Percentiles rank a stretch among this genome's conserved stretches.
These are phyloP conservation scores for Doryteuthis pealeii DNA, from an alignment of 1,140 invertebrate genomes.

Conservation along the genomic window DNA sequence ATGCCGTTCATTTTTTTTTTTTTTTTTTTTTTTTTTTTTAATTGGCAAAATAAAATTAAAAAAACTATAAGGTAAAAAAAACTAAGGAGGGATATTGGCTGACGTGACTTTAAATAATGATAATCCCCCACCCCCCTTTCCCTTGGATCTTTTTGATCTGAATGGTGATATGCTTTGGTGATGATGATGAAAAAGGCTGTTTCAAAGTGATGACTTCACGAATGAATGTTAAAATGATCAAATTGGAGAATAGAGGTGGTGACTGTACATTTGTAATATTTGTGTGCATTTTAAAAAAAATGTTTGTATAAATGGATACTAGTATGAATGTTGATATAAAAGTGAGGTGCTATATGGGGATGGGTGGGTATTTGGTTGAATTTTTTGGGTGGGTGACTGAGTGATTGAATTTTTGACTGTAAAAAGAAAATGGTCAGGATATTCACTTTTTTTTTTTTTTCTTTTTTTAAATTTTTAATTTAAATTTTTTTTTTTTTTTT, in stretches of 20 bases:
- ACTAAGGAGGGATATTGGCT: neutral
- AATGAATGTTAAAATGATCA: neutral
- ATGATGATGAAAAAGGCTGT: neutral
- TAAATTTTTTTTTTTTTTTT: neutral
- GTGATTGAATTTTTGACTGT: too few relatives aligned
- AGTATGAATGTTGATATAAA: neutral
- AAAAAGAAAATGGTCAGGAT: too few relatives aligned
- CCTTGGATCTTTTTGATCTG: neutral
- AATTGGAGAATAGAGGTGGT: slow-evolving; percentile 6
- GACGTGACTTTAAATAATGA: neutral
- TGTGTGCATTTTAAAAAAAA: neutral
- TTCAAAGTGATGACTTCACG: neutral
- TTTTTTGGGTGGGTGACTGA: too few relatives aligned
- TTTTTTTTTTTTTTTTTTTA: too few relatives aligned
- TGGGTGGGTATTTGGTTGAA: neutral
- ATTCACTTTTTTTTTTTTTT: neutral
- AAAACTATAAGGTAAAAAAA: neutral
- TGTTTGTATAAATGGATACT: neutral
- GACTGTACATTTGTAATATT: neutral
- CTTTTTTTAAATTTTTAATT: neutral
- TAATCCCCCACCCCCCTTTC: neutral
- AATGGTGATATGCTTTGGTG: neutral
- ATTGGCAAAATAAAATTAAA: too few relatives aligned
- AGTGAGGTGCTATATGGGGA: neutral
- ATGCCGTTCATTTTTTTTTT: too few relatives aligned